Base-by-base conservation (phyloP, 2,113 vertebrate genomes). In the Ariopsis seemanni region DNA sequence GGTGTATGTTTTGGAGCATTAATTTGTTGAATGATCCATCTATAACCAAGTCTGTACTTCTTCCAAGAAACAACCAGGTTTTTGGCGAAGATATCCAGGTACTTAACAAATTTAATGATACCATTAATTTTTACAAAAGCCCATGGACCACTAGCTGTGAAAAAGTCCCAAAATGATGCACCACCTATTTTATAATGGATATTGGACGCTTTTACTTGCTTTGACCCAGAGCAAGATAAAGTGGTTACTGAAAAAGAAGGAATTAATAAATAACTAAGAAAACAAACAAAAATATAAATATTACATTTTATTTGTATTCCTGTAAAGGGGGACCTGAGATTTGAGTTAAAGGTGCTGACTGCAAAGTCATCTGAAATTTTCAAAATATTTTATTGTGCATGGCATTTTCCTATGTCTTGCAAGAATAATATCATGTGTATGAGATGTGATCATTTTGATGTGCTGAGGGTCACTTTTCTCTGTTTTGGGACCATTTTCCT, bases 111-210 rank as follows among this genome's bases (percentile, higher is more conserved):
- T 48, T 74, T 48, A 74, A 74, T 48, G 71, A 48, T 48, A 8
- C 71, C 42, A 48, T 74, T 74, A 42, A 74, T 48, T 18, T 74
- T 74, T 42, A 74, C 71, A 74, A 48, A 74, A 74, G 34, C 71
- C 17, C 22, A 8, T 48, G 34, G 42, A 22, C 18, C 34, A 74
- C 71, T 48, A 3, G 34, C 34, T 48, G 34, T 1, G 8, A 74
- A 74, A 74, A 34, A 74, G 30, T 42, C 69, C 34, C 34, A 72
- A 48, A 22, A 74, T 74, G 17, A 74, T 74, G 42, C 34, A 48
- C 12, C 4, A 11, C 71, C 34, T 42, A 42, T 18, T 72, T 17
- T 42, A 72, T 17, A 34, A 7, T 72, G 17, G 30, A 72, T 22
- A 52, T 52, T 22, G 25, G 48, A 10, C 12, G 48, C 9, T 63